A percentile compares a stretch with the other conserved stretches of the same genome.
Evolutionary conservation across 2,113 vertebrate species (phyloP).

Genomic region (Crotalus helleri): DNA sequence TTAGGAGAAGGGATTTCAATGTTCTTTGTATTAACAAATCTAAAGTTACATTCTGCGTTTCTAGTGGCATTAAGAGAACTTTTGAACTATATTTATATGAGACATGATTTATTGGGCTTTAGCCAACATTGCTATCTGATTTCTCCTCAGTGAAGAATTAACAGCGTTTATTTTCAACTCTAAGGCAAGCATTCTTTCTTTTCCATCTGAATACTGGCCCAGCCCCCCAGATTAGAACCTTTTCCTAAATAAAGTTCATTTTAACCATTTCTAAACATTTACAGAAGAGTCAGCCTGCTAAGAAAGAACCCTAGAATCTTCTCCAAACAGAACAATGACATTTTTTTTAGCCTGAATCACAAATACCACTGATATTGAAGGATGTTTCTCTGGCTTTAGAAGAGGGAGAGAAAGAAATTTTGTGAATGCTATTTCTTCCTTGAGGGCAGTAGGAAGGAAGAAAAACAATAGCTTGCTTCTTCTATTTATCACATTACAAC

Average conservation of each 20-base stretch:
- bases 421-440: background rate
- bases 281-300: background rate
- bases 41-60: conserved; percentile 32
- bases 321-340: background rate
- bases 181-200: conserved; percentile 46
- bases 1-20: background rate
- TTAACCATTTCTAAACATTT: conserved; percentile 6
- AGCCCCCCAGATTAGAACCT: conserved; percentile 15
- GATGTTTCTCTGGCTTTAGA: background rate
- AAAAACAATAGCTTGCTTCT: background rate
- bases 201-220: conserved; percentile 41
- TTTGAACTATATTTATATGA: conserved; percentile 32
- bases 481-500: background rate
- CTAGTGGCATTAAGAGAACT: conserved; percentile 35
- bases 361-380: background rate
- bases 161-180: conserved; percentile 43
- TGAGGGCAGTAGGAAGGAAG: background rate
- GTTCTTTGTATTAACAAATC: background rate
- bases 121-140: conserved; percentile 52
- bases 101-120: conserved; percentile 57
- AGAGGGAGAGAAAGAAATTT: background rate
- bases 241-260: conserved; percentile 15
- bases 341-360: background rate
- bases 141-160: conserved; percentile 46
- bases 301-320: background rate